Conservation (phyloP, 1,140 invertebrate species). For the Aphis craccivora region DNA sequence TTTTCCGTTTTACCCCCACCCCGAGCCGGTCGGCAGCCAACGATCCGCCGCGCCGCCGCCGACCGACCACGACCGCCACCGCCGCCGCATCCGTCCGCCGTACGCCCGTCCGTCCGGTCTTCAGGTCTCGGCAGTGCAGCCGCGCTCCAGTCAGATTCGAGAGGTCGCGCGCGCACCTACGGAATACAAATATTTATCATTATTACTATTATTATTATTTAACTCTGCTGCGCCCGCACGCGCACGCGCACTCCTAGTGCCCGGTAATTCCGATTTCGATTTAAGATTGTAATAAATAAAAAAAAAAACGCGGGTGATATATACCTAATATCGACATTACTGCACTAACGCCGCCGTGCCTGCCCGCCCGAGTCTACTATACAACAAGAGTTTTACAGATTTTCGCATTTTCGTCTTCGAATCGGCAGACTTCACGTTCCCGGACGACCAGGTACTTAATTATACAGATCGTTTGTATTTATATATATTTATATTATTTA, state of each 20-base stretch:
- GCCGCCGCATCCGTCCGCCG: slow-evolving; percentile 34
- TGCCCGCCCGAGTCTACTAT: no score
- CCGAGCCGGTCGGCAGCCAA: not conserved
- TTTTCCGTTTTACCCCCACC: slow-evolving; percentile 7
- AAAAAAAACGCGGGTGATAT: not conserved
- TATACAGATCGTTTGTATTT: not conserved
- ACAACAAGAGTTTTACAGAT: not conserved
- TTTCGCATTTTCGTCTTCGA: not conserved
- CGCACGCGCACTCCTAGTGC: not conserved
- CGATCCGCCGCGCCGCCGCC: not conserved
- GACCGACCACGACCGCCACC: not conserved
- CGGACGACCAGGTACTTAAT: not conserved
- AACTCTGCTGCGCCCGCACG: not conserved
- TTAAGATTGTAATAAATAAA: not conserved
- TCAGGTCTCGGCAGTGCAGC: not conserved
- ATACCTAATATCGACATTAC: not conserved
- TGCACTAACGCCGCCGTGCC: not conserved
- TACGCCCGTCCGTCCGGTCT: slow-evolving; percentile 42
- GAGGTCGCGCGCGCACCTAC: slow-evolving; percentile 4
- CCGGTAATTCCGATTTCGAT: slow-evolving; percentile 4
- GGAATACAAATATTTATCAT: not conserved
- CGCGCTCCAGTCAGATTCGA: slow-evolving; percentile 21
- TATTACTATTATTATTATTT: not conserved
- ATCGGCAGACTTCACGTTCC: not conserved
- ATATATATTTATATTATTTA: no score